Percentiles rank a stretch among this genome's conserved stretches.
phyloP scores from a whole-genome alignment of 2,113 vertebrate genomes.

The Salvelinus namaycush region DNA sequence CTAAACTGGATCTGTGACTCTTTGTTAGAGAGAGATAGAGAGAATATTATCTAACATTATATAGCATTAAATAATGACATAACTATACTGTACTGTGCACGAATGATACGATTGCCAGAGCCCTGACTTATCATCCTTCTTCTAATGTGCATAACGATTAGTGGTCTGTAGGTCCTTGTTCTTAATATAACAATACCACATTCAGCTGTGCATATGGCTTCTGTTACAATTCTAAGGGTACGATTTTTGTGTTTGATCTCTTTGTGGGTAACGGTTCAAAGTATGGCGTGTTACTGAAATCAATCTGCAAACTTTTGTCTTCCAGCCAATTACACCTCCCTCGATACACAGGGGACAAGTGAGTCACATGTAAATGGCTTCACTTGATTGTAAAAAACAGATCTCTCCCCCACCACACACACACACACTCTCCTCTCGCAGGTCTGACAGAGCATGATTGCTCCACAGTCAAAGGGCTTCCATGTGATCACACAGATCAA shows the following conservation, averaged over 20 bases:
- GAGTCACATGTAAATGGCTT: conserved; percentile 44
- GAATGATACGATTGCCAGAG: too few species aligned
- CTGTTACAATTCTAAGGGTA: neutral
- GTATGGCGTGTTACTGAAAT: neutral
- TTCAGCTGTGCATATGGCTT: neutral
- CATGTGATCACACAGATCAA: conserved; percentile 70
- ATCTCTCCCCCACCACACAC: conserved; percentile 18
- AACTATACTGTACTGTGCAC: neutral
- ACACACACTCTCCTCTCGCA: conserved; percentile 41
- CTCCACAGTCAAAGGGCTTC: conserved; percentile 52
- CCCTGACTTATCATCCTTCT: too few species aligned
- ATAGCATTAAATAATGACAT: neutral
- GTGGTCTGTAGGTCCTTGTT: neutral
- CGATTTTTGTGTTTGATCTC: too few species aligned
- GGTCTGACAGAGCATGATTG: conserved; percentile 56
- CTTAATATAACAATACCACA: neutral
- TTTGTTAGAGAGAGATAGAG: conserved; percentile 36
- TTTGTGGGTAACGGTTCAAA: neutral
- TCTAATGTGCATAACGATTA: neutral
- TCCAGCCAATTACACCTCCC: conserved; percentile 1
- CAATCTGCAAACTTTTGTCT: neutral
- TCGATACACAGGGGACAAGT: conserved; percentile 28
- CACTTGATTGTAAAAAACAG: neutral
- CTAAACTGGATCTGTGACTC: conserved; percentile 56
- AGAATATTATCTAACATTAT: neutral